Base-by-base conservation (phyloP, 1,140 invertebrate genomes). In the Arctopsyche grandis region DNA sequence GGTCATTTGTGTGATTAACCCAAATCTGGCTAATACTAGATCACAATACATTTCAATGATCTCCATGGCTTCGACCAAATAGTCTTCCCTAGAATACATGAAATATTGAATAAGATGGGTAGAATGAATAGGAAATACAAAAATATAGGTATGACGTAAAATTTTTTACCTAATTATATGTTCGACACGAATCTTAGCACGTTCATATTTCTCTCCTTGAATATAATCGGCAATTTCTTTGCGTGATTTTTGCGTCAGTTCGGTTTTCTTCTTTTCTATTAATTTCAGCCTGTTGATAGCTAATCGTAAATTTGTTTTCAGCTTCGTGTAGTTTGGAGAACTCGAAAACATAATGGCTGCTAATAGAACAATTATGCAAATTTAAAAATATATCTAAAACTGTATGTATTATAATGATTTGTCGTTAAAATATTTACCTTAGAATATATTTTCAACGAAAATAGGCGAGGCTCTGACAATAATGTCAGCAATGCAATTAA, bases 31-130 rank as follows among this genome's bases (percentile, higher is more conserved):
- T 16, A 99, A 87, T n/a, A 99, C 86, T 21, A 99, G 88, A 90
- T 99, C 99, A 89, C 98, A 99, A 86, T 98, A 99, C 97, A 99
- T 99, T 90, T 99, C 99, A 1, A 99, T 91, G 63, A 99, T 91
- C 91, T 99, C 99, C 94, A 99, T 98, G 0, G 98, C 98, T 89
- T 99, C 99, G 0, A 99, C 98, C 87, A 99, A 91, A 86, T 99
- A 99, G 89, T 99, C 98, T 90, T 99, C 98, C 24, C 98, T 92
- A 80, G 26, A 89, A 85, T 63, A 46, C 77, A 80, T 63, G 56
- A 52, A 52, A 5, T 52, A 16, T 16, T 52, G n/a, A n/a, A 52
- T 52, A 3, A 12, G 3, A 52, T 52, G 63, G n/a, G 29, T 4
- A 70, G 0, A 70, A 44, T 70, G 21, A 5, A 14, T 46, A 5